Conservation (phyloP, 1,140 invertebrate genomes). For the Drosophila asahinai region DNA sequence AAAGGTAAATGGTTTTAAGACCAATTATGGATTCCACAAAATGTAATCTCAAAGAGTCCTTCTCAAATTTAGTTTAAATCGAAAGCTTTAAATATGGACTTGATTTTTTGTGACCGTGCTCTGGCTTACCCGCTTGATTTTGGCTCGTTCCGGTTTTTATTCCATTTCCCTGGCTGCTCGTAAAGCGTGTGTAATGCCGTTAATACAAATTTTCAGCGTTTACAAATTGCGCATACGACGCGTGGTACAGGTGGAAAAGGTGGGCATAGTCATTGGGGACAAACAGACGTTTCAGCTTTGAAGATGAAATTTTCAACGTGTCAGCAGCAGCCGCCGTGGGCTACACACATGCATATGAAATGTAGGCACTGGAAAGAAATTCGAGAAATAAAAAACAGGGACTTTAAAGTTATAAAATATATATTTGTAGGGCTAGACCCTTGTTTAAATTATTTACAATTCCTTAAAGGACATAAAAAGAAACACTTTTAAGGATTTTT, state of each 20-base stretch:
- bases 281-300: constrained; percentile 59
- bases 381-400: too few relatives aligned
- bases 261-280: constrained; percentile 32
- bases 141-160: constrained; percentile 36
- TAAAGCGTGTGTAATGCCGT: constrained; percentile 78
- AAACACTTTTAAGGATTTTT: too few relatives aligned
- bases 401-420: too few relatives aligned
- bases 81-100: background rate
- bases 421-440: too few relatives aligned
- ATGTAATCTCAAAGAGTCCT: background rate
- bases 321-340: constrained; percentile 63
- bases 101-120: constrained; percentile 13
- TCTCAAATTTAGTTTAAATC: background rate
- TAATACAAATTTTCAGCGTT: constrained; percentile 80
- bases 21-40: too few relatives aligned
- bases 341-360: constrained; percentile 19
- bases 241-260: constrained; percentile 50
- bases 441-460: too few relatives aligned
- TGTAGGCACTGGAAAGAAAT: background rate
- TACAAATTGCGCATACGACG: constrained; percentile 80
- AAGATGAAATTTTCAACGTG: constrained; percentile 78
- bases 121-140: constrained; percentile 1
- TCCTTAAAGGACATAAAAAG: too few relatives aligned
- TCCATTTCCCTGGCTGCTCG: constrained; percentile 56
- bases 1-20: too few relatives aligned